Conservation (phyloP, 2,113 vertebrate species). For the Melanerpes aurifrons region DNA sequence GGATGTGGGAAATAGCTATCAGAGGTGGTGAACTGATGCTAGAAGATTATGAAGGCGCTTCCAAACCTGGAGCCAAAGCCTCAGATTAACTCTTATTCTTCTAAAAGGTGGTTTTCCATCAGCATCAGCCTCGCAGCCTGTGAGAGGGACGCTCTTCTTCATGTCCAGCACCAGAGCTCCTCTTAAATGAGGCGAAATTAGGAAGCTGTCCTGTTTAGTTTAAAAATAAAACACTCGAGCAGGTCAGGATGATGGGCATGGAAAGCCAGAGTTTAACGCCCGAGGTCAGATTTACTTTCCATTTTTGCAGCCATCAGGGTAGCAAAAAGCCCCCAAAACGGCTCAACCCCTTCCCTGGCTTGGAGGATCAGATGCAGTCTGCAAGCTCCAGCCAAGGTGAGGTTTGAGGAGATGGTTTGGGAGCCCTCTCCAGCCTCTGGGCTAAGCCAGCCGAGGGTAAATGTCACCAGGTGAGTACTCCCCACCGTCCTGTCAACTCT, state of each 20-base stretch:
- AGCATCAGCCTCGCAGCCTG: not conserved
- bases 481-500: not conserved
- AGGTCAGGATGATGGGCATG: not conserved
- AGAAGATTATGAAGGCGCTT: not conserved
- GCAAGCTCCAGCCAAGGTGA: slow-evolving; percentile 42
- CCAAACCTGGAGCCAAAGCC: not conserved
- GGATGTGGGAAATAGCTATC: not conserved
- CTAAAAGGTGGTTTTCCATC: not conserved
- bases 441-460: not conserved
- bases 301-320: not conserved
- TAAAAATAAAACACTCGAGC: not conserved
- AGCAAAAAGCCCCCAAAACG: not conserved
- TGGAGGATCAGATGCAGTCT: not conserved
- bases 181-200: not conserved
- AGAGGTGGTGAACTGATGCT: not conserved
- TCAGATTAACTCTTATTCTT: not conserved
- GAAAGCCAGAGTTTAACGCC: not conserved
- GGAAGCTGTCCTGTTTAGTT: not conserved
- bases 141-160: not conserved
- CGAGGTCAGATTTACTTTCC: not conserved
- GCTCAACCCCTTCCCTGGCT: not conserved
- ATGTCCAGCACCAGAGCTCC: not conserved
- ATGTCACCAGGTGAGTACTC: slow-evolving; percentile 24
- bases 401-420: not conserved
- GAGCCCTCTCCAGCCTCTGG: not conserved